Conservation (phyloP, 2,888 invertebrate species). For the Proisotoma minuta region DNA sequence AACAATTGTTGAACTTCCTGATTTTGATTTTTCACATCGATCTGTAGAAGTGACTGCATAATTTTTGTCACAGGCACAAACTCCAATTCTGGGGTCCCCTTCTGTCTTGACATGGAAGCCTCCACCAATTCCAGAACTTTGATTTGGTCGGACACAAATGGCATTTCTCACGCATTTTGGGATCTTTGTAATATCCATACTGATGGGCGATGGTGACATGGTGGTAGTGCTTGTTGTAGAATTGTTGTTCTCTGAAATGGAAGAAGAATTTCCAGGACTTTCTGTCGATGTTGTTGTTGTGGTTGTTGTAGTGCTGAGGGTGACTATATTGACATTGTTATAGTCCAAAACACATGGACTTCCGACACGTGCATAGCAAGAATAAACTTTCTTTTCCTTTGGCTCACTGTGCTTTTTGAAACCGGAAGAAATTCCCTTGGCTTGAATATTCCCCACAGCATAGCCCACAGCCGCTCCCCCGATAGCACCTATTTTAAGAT, state of each 20-base stretch:
- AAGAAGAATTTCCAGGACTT: neutral
- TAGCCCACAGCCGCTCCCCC: neutral
- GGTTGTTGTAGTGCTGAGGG: neutral
- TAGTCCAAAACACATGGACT: conserved; percentile 14
- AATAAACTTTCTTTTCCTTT: conserved; percentile 14
- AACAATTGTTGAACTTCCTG: neutral
- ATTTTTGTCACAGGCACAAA: conserved; percentile 9
- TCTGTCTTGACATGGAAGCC: conserved; percentile 2
- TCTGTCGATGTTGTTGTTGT: neutral
- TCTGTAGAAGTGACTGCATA: conserved; percentile 11
- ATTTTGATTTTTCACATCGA: conserved; percentile 19
- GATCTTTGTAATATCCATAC: conserved; percentile 4
- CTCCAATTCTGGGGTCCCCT: conserved; percentile 18
- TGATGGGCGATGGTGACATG: neutral
- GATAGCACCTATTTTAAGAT: no score
- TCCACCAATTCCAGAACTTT: neutral
- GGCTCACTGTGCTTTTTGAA: no score
- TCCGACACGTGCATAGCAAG: conserved; percentile 19
- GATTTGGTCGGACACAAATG: neutral
- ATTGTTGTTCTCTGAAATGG: neutral
- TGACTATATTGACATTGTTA: conserved; percentile 11
- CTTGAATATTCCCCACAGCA: neutral
- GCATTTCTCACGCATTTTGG: conserved; percentile 18
- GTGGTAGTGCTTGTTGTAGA: neutral
- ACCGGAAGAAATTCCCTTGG: neutral